Evolutionary conservation across 1,140 invertebrate species (phyloP).

Genomic region (Dreissena polymorpha): DNA sequence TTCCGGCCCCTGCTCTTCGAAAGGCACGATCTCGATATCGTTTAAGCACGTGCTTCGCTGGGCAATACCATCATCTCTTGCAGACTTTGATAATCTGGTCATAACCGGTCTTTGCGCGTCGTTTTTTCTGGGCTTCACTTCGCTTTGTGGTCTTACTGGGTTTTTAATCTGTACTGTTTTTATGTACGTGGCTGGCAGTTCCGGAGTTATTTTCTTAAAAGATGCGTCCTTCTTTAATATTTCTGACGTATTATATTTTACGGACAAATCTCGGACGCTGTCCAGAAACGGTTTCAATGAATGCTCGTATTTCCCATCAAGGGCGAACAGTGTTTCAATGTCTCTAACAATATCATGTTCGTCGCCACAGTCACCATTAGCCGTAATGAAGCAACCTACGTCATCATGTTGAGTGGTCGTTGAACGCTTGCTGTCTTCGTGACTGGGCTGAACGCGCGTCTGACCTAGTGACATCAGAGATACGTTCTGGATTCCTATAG

Average conservation of each 20-base stretch:
- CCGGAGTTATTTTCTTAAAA: background rate
- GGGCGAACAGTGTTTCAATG: slow-evolving; percentile 6
- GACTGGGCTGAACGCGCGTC: background rate
- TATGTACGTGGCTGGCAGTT: background rate
- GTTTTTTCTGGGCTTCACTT: background rate
- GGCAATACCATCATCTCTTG: slow-evolving; percentile 13
- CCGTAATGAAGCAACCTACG: background rate
- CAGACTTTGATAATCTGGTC: slow-evolving; percentile 19
- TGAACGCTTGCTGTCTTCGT: no score
- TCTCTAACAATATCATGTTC: slow-evolving; percentile 18
- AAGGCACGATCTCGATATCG: slow-evolving; percentile 18
- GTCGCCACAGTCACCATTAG: background rate
- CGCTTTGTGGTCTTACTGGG: slow-evolving; percentile 7
- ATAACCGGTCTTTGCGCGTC: background rate
- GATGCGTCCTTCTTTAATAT: background rate
- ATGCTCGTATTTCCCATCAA: slow-evolving; percentile 29
- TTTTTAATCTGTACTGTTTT: background rate
- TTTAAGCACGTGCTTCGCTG: slow-evolving; percentile 9
- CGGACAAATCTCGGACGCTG: slow-evolving; percentile 14
- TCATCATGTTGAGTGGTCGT: no score
- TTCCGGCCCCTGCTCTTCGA: slow-evolving; percentile 41
- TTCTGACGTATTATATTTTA: background rate
- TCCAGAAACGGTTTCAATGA: slow-evolving; percentile 39
- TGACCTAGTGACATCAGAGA: background rate
- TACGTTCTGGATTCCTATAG: background rate